phyloP scores from a whole-genome alignment of 1,140 invertebrate species.

The Rhopalosiphum maidis region DNA sequence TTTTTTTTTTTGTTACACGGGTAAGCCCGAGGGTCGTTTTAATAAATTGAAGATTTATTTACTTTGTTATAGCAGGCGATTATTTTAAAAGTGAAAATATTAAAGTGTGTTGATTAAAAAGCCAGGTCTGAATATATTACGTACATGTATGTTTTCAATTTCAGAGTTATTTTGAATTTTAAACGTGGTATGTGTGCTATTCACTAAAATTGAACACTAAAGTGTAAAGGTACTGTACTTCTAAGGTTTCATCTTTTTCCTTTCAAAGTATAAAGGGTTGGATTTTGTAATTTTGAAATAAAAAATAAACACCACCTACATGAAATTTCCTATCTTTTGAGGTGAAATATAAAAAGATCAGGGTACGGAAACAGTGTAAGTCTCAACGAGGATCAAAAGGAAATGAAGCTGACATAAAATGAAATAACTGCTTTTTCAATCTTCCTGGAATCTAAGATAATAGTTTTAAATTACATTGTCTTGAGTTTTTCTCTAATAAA shows the following conservation, averaged over 20 bases:
- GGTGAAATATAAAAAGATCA: not conserved
- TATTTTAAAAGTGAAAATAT: constrained; percentile 21
- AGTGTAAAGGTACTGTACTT: not conserved
- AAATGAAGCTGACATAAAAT: not conserved
- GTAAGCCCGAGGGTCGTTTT: not conserved
- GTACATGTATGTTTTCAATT: not conserved
- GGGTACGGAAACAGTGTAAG: not conserved
- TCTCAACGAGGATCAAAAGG: not conserved
- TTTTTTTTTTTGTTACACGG: constrained; percentile 6
- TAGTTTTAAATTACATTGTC: not conserved
- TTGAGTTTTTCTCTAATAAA: not conserved
- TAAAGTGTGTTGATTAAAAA: constrained; percentile 8
- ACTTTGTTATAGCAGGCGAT: not conserved
- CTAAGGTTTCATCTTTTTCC: not conserved
- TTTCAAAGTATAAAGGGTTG: not conserved
- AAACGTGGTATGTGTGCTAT: not conserved
- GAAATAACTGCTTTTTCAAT: not conserved
- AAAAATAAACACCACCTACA: not conserved
- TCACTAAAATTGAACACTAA: not conserved
- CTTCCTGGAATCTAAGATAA: not conserved
- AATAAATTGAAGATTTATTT: constrained; percentile 14
- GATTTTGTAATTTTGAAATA: not conserved
- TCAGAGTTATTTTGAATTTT: not conserved
- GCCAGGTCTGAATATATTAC: not conserved
- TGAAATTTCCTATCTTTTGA: not conserved